Conservation (phyloP, 2,888 invertebrate species). For the Coelopa pilipes region DNA sequence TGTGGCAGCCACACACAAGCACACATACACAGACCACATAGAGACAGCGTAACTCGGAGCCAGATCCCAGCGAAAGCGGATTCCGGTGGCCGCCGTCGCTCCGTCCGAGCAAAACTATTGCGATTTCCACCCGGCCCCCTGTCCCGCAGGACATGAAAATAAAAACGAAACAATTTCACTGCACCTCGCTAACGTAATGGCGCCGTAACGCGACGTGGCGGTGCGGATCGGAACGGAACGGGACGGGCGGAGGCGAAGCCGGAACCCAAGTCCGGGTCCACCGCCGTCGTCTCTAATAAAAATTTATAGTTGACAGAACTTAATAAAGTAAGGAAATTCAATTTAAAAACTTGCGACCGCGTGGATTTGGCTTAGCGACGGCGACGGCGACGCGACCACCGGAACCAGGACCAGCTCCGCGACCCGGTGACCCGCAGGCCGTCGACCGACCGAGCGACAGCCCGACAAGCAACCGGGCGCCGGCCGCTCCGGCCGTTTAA, state of each 20-base stretch:
- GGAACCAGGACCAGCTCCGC: background rate
- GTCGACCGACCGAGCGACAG: background rate
- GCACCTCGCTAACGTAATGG: too few relatives aligned
- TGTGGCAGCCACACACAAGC: background rate
- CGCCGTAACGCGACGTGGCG: too few relatives aligned
- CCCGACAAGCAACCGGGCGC: too few relatives aligned
- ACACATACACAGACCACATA: too few relatives aligned
- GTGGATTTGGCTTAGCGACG: slow-evolving; percentile 14
- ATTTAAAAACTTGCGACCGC: slow-evolving; percentile 27
- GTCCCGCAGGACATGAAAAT: too few relatives aligned
- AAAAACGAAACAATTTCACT: background rate
- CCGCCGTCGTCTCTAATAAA: slow-evolving; percentile 45
- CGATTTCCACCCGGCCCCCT: background rate
- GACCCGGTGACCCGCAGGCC: background rate
- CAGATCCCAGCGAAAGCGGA: too few relatives aligned
- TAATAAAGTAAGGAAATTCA: slow-evolving; percentile 46
- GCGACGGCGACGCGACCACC: too few relatives aligned
- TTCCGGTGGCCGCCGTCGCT: too few relatives aligned
- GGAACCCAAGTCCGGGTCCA: background rate
- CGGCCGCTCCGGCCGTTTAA: too few relatives aligned
- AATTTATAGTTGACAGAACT: slow-evolving; percentile 52
- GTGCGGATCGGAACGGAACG: too few relatives aligned
- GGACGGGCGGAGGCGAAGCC: background rate
- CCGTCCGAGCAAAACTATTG: background rate
- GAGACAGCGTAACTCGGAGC: too few relatives aligned